Evolutionary conservation across 2,888 invertebrate species (phyloP), one percentile per base, ranked within the genome.

Genomic region (Silvanus unidentatus): DNA sequence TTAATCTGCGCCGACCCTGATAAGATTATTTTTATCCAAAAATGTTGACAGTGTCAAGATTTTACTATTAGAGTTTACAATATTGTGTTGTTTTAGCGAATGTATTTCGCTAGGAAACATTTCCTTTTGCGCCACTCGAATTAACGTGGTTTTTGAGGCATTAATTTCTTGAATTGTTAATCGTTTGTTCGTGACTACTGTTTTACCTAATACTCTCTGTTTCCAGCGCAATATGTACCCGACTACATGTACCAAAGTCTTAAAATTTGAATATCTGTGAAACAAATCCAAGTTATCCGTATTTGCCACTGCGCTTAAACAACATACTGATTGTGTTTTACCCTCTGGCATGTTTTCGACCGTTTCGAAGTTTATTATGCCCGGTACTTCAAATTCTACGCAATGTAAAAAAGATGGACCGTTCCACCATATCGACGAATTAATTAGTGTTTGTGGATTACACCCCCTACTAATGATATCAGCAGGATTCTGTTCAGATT

Each of bases 381-480:
- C 13, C 13, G n/a, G 13, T 10, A 4, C 6, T 37, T 37, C 4
- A 14, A 37, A 37, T 37, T 37, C 13, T 8, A 4, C 4, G 13
- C n/a, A 13, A 3, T 3, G 5, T 13, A 37, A 16, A n/a, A 15
- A 16, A 8, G 10, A 37, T 11, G n/a, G 10, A 37, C 57, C 57
- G n/a, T 45, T 14, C 39, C 41, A 36, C 51, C 50, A 57, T 2
- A 48, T 6, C 6, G 22, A 1, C 13, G 47, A 43, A 13, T 38
- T 29, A 5, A 41, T 11, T 12, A 56, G 40, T 4, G 48, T 43
- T 1, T 5, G 6, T 1, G 55, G 50, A 16, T 29, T 14, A 11
- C 43, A 39, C 6, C 54, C 55, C 36, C 57, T 35, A 1, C 55
- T 57, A 11, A 35, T 29, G 3, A 45, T 16, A 34, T 45, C 42